A percentile compares a stretch with the other conserved stretches of the same genome.
These are phyloP conservation scores for Limosa lapponica DNA, from an alignment of 2,797 vertebrate genomes.

Conservation along the genomic window DNA sequence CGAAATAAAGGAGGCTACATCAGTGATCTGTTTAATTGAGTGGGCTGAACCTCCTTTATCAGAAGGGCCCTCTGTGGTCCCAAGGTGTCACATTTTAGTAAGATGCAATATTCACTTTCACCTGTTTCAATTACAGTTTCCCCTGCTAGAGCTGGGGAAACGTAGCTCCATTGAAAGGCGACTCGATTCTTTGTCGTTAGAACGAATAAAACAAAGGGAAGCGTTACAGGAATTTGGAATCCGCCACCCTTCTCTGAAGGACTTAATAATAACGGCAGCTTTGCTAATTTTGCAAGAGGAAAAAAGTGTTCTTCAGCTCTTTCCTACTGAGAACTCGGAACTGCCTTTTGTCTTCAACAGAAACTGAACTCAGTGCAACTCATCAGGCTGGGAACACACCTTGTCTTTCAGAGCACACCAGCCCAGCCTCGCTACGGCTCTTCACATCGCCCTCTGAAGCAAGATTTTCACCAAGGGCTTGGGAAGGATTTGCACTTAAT, in stretches of 20 bases:
- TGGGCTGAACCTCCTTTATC: neutral
- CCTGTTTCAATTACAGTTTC: neutral
- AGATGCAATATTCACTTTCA: neutral
- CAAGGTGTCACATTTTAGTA: neutral
- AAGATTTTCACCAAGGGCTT: neutral
- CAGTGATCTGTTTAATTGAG: neutral
- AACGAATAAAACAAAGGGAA: neutral
- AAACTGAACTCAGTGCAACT: neutral
- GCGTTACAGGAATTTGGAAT: neutral
- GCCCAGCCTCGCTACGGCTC: neutral
- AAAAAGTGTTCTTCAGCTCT: neutral
- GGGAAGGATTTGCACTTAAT: constrained; percentile 37
- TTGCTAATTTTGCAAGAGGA: neutral
- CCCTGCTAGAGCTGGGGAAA: neutral
- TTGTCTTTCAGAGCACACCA: neutral
- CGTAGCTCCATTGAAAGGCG: neutral
- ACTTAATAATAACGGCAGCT: accelerated
- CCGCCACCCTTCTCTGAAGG: neutral
- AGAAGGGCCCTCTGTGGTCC: neutral
- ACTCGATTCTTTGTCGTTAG: neutral
- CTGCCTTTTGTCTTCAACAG: neutral
- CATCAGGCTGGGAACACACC: neutral
- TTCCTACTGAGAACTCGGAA: neutral
- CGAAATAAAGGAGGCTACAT: neutral
- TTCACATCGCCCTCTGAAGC: neutral